Base-by-base conservation (phyloP, 2,113 vertebrate genomes). In the Hiodon tergisus region DNA sequence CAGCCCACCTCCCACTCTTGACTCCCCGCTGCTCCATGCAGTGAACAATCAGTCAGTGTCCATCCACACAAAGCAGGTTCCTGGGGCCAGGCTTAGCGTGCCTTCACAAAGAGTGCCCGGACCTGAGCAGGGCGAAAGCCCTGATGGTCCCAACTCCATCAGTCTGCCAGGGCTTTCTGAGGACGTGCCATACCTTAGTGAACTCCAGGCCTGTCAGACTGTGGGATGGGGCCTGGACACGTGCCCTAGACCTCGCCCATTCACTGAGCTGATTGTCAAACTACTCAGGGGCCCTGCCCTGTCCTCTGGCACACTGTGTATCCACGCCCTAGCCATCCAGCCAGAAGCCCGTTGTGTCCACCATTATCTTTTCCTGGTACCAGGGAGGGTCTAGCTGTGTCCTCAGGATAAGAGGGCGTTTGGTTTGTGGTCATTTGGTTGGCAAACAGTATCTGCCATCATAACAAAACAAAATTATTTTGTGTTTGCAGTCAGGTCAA, bases 381-480 rank as follows among this genome's bases (percentile, higher is more conserved):
- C 47, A 50, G 76, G 79, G 77, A 61, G 76, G 81, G 73, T 67
- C 75, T 70, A 69, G 76, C 69, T 76, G 79, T 80, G 79, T 78
- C 67, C n/a, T 50, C 61, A 59, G 81, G 86, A 87, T 87, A 85
- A 86, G 81, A 67, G 78, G 63, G 74, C 65, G 78, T 78, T 81
- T 60, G 47, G 79, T 80, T 81, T 62, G 8, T 81, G 76, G 67
- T 75, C 55, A 78, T 57, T 69, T 76, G 65, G 58, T 67, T 75
- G 58, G 71, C n/a, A 75, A 62, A 75, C 6, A 5, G 9, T 69
- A 50, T 74, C 73, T 51, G 47, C 50, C 67, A 3, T 46, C 58
- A 55, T 14, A 6, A 48, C 51, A 65, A 58, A 66, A 74, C 11
- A 71, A 67, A 57, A 17, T 11, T 46, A 31, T 67, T 57, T 58